Percentiles rank a stretch among this genome's conserved stretches.
Evolutionary conservation across 1,140 invertebrate species (phyloP).

Genomic region (Trissolcus basalis): DNA sequence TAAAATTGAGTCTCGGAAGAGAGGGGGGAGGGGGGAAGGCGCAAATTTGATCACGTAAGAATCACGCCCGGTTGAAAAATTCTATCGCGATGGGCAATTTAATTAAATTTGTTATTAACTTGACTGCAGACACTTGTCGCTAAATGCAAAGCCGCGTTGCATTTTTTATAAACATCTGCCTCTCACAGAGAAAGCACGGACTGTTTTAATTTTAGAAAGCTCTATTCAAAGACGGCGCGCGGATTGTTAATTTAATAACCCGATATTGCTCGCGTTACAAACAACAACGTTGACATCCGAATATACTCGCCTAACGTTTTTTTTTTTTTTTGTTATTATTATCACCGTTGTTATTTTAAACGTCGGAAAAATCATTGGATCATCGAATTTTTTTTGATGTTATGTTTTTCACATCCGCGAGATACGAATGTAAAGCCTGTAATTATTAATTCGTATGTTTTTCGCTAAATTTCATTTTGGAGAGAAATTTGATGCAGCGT

Average conservation of each 20-base stretch:
- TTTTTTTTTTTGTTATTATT: too few relatives aligned
- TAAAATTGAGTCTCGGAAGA: conserved; percentile 52
- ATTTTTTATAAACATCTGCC: conserved; percentile 41
- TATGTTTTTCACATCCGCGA: too few relatives aligned
- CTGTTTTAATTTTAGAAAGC: conserved; percentile 42
- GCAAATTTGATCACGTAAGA: conserved; percentile 55
- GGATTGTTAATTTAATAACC: conserved; percentile 36
- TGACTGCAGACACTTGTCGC: conserved; percentile 41
- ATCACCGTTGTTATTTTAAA: too few relatives aligned
- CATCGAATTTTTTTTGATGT: too few relatives aligned
- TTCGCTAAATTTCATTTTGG: too few relatives aligned
- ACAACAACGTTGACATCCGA: neutral
- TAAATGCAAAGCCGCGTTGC: conserved; percentile 2
- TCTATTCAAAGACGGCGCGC: conserved; percentile 18
- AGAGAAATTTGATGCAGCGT: too few relatives aligned
- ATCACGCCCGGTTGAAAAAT: conserved; percentile 46
- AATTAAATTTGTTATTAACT: conserved; percentile 52
- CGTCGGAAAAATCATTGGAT: too few relatives aligned
- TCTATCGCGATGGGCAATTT: conserved; percentile 27
- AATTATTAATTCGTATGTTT: too few relatives aligned
- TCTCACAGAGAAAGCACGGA: neutral
- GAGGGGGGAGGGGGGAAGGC: neutral
- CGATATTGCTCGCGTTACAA: conserved; percentile 9
- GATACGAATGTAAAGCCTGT: too few relatives aligned
- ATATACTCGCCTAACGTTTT: neutral